Evolutionary conservation across 2,113 vertebrate genomes (phyloP), one percentile per base, ranked within the genome.

Genomic region (Clinocottus analis): DNA sequence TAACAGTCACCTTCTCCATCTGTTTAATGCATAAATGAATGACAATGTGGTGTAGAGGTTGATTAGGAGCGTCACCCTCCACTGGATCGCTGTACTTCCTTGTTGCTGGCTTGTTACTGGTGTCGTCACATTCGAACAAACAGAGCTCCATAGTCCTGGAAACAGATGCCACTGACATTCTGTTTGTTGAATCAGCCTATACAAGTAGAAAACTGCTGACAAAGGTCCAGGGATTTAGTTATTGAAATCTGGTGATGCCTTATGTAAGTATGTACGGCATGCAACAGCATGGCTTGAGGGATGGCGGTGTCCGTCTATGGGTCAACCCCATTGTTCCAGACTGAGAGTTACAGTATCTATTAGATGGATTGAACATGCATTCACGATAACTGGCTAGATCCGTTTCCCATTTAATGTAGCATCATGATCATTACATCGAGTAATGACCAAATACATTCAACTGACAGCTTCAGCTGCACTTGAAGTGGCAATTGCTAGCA

Each of bases 11-110:
- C 39, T 76, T 83, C 66, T 49, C 87, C 89, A 89, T 90, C 89
- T 90, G 91, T 79, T 88, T 61, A 71, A 82, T 83, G 84, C 80
- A 85, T 87, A 86, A 91, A 90, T 91, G 80, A 90, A 89, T 85
- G 72, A 86, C 67, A 70, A 80, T 71, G 61, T 29, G 41, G 19
- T 55, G 76, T 31, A 51, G 67, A 55, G 58, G 71, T 37, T 80
- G 59, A 89, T 89, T 67, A 59, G 73, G 72, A 41, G 19, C 84
- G 47, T 83, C 75, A 84, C 56, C 74, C 75, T 79, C 65, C 70
- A 31, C 58, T 72, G 85, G 62, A 23, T 68, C 66, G 49, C 73
- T 65, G 65, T 62, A 29, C 75, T 64, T 47, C 7, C 55, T 70
- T 4, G 1, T n/a, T n/a, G n/a, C n/a, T n/a, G n/a, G n/a, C n/a